Percentiles rank a stretch among this genome's conserved stretches.
Conservation (phyloP, 2,888 invertebrate genomes). For the Anticlea derivata region DNA sequence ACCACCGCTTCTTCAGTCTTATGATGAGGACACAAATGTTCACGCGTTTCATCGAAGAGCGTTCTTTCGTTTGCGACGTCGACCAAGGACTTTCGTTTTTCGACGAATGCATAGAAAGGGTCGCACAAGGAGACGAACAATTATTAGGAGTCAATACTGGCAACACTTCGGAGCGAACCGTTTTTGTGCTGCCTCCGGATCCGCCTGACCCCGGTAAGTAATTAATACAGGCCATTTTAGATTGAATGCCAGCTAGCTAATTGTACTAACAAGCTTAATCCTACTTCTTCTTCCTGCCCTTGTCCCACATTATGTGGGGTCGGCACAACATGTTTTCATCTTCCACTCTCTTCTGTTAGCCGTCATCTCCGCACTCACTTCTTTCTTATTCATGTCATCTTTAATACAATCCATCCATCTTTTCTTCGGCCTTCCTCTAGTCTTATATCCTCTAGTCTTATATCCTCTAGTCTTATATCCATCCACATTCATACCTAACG, state of each 20-base stretch:
- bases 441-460: too few relatives aligned
- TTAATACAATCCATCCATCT: too few relatives aligned
- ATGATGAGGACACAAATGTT: constrained; percentile 98
- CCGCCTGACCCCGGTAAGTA: constrained; percentile 74
- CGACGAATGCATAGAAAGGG: constrained; percentile 97
- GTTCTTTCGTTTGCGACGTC: constrained; percentile 99
- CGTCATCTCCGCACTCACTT: too few relatives aligned
- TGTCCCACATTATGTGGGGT: too few relatives aligned
- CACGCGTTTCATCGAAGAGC: constrained; percentile 98
- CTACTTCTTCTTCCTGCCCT: too few relatives aligned
- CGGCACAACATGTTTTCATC: too few relatives aligned
- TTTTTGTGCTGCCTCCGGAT: constrained; percentile 97
- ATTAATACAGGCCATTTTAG: background rate
- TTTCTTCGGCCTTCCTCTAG: too few relatives aligned
- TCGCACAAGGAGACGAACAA: constrained; percentile 74
- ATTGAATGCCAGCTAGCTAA: background rate
- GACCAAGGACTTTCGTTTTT: constrained; percentile 96
- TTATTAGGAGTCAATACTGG: constrained; percentile 92
- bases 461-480: too few relatives aligned
- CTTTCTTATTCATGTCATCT: too few relatives aligned
- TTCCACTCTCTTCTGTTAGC: too few relatives aligned
- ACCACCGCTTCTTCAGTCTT: constrained; percentile 94
- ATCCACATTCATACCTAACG: too few relatives aligned
- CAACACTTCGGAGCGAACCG: constrained; percentile 94
- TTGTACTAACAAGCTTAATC: too few relatives aligned